Base-by-base conservation (phyloP, 2,888 invertebrate species). In the Nemapogon koenigi region DNA sequence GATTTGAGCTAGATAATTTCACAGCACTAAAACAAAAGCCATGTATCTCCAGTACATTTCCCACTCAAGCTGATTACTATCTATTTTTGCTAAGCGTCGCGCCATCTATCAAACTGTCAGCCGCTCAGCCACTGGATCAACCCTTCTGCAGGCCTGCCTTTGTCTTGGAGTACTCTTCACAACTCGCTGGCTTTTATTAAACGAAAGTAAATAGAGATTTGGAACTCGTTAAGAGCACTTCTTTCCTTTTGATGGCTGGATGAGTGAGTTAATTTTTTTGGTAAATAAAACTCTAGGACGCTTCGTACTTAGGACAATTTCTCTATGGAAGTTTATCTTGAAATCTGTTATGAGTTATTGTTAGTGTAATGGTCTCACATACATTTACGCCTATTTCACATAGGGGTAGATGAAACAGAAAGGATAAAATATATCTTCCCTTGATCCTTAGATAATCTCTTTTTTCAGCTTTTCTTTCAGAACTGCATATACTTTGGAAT, bases 41-140 rank as follows among this genome's bases (percentile, higher is more conserved):
- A 8, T 2, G 3, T 16, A 16, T 16, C 14, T 15, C n/a, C 17
- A 15, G 31, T 3, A 13, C 14, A n/a, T 31, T 31, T 31, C 10
- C 17, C 17, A 3, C 29, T 31, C 17, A 10, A 14, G 17, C 10
- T 16, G 31, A 31, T 31, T 16, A 17, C 16, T 10, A 31, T 31
- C 31, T 16, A 17, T 17, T 16, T 31, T 31, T 11, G 31, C 15
- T 7, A 10, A 31, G 15, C 16, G 31, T 17, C 17, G 16, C n/a
- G 16, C 50, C 54, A 59, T 60, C 59, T 44, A 62, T 63, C 63
- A 62, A 54, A 39, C 45, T 59, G 60, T 57, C 60, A 47, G 38
- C 33, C 10, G 6, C 37, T 37, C 25, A 37, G 28, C 37, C 37
- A 37, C 38, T 18, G 46, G 52, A 47, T 51, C 47, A 52, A 53